Conservation (phyloP, 2,797 vertebrate genomes). For the Scleropages formosus region DNA sequence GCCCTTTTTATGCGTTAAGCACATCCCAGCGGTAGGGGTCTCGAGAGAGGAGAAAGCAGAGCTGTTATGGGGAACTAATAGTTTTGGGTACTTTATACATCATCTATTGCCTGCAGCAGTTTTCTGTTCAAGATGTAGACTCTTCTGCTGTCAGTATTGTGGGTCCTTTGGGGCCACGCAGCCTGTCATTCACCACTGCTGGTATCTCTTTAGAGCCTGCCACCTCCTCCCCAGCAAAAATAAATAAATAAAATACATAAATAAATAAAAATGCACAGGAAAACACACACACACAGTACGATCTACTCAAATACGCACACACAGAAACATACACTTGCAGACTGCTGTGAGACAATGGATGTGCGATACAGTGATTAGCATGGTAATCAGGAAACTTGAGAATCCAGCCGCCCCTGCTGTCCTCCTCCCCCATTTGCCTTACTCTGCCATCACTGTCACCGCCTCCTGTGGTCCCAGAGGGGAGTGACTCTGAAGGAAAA, state of each 20-base stretch:
- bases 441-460: neutral
- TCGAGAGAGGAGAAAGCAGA: slow-evolving; percentile 39
- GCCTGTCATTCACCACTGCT: neutral
- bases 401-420: neutral
- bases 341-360: neutral
- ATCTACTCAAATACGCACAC: neutral
- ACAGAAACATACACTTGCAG: slow-evolving; percentile 9
- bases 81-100: slow-evolving; percentile 40
- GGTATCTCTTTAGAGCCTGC: neutral
- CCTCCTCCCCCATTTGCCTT: neutral
- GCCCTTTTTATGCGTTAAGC: slow-evolving; percentile 19
- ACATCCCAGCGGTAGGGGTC: slow-evolving; percentile 30
- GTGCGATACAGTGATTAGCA: slow-evolving; percentile 21
- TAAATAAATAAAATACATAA: neutral
- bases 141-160: neutral
- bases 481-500: slow-evolving; percentile 4
- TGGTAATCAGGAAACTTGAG: neutral
- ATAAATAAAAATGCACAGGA: slow-evolving; percentile 14
- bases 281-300: neutral
- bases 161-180: neutral
- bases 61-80: slow-evolving; percentile 43
- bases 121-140: slow-evolving; percentile 18
- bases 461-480: neutral
- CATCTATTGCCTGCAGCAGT: slow-evolving; percentile 27
- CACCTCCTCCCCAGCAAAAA: too few relatives aligned